Evolutionary conservation across 2,888 invertebrate genomes (phyloP).

Genomic region (Diarsia dahlii): DNA sequence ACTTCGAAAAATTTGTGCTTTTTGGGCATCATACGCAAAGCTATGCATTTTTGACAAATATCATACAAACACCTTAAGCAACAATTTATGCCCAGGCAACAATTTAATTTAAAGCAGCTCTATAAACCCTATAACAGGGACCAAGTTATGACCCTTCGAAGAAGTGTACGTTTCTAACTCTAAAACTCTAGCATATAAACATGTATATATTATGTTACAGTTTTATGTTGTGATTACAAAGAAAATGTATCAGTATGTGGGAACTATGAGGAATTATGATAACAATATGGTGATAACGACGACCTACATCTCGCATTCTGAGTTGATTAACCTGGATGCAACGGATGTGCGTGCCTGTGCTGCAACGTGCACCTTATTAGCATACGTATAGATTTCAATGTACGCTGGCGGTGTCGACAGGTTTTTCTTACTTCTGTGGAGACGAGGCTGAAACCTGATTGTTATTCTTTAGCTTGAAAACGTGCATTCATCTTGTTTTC

Average conservation of each 20-base stretch:
- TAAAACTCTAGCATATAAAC: neutral
- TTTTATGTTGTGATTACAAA: slow-evolving; percentile 39
- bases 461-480: slow-evolving; percentile 62
- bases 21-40: too few relatives aligned
- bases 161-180: too few relatives aligned
- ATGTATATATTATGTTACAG: slow-evolving; percentile 13
- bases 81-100: too few relatives aligned
- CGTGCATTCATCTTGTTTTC: slow-evolving; percentile 35
- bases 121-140: too few relatives aligned
- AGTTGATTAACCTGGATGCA: slow-evolving; percentile 82
- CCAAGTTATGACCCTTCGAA: too few relatives aligned
- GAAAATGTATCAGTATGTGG: slow-evolving; percentile 62
- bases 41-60: too few relatives aligned
- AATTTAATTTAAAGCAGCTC: too few relatives aligned
- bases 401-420: slow-evolving; percentile 33
- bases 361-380: slow-evolving; percentile 59
- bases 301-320: slow-evolving; percentile 79
- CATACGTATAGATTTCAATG: slow-evolving; percentile 53
- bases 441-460: slow-evolving; percentile 62
- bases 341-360: slow-evolving; percentile 61
- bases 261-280: slow-evolving; percentile 77
- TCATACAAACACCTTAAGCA: too few relatives aligned
- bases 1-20: too few relatives aligned
- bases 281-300: slow-evolving; percentile 77
- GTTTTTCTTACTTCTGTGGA: slow-evolving; percentile 43